Evolutionary conservation across 2,888 invertebrate species (phyloP).

Genomic region (Tetragonula carbonaria): DNA sequence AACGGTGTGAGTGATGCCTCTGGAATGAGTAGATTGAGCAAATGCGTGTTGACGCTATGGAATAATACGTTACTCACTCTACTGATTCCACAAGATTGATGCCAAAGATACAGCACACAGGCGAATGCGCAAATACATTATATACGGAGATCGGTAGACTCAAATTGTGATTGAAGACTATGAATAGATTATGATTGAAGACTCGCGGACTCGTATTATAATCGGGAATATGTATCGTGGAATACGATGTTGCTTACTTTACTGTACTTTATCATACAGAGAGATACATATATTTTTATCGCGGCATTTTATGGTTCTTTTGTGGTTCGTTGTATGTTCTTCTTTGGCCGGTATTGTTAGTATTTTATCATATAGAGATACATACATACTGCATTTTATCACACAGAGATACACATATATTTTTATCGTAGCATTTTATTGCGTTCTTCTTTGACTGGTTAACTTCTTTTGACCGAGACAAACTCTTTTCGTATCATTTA

Average conservation of each 20-base stretch:
- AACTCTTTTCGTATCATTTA: no score
- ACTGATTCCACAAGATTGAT: constrained; percentile 4
- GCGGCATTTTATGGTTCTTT: neutral
- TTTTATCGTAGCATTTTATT: neutral
- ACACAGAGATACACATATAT: neutral
- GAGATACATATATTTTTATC: neutral
- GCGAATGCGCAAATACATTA: neutral
- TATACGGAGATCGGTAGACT: neutral
- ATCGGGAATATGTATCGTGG: neutral
- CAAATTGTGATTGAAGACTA: neutral
- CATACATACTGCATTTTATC: no score
- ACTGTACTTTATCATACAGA: neutral
- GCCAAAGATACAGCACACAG: neutral
- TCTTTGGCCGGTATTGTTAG: neutral
- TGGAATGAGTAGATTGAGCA: neutral
- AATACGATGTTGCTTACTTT: neutral
- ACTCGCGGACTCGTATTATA: neutral
- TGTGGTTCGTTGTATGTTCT: neutral
- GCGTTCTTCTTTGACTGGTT: neutral
- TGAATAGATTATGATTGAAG: neutral
- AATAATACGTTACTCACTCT: constrained; percentile 5
- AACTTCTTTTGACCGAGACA: no score
- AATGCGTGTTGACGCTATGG: neutral
- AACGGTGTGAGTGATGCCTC: neutral
- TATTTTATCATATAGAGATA: no score